Evolutionary conservation across 2,113 vertebrate genomes (phyloP).

Genomic region (Odobenus rosmarus): DNA sequence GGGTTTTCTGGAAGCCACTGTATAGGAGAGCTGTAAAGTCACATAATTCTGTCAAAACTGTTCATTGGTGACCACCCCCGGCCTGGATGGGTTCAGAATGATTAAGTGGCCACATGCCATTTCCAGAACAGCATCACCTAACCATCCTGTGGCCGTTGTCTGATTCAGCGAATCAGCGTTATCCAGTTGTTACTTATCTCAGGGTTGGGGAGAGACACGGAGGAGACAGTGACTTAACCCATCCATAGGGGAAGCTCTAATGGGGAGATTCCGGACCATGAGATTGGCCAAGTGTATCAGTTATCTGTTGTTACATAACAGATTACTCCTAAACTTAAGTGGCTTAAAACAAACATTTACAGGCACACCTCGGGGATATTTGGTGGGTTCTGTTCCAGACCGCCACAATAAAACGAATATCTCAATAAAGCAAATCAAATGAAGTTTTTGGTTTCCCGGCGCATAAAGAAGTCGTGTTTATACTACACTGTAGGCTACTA

Average conservation of each 20-base stretch:
- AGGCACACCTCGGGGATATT: not conserved
- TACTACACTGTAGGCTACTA: not conserved
- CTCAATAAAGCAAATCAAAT: not conserved
- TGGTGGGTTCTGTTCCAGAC: not conserved
- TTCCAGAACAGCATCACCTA: not conserved
- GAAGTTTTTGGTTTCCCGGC: not conserved
- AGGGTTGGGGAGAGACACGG: not conserved
- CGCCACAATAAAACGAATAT: not conserved
- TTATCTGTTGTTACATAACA: not conserved
- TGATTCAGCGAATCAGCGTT: not conserved
- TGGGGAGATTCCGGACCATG: not conserved
- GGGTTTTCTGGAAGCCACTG: not conserved
- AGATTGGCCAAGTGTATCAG: not conserved
- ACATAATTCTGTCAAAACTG: not conserved
- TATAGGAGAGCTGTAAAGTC: constrained; percentile 1
- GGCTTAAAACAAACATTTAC: constrained; percentile 15
- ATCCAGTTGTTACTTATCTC: constrained; percentile 8
- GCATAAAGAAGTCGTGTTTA: not conserved
- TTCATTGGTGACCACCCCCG: not conserved
- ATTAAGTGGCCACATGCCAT: not conserved
- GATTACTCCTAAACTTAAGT: not conserved
- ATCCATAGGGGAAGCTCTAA: not conserved
- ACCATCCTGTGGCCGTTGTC: not conserved
- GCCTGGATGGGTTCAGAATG: not conserved
- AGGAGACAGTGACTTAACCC: not conserved